Conservation (phyloP, 2,888 invertebrate genomes). For the Catocala fraxini region DNA sequence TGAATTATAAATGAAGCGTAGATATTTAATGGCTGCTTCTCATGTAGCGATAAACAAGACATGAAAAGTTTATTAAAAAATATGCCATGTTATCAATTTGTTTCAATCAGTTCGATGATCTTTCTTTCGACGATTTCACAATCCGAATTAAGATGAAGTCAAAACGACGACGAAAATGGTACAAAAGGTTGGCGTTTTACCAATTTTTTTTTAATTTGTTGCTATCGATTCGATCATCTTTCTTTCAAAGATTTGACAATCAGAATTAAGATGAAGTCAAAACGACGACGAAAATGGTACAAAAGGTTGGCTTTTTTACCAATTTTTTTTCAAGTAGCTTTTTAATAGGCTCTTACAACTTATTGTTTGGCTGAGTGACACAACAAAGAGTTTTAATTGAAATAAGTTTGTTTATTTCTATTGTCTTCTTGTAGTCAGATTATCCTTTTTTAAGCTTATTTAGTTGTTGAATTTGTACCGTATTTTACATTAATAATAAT, state of each 20-base stretch:
- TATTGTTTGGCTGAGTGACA: constrained; percentile 15
- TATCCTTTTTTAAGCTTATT: constrained; percentile 36
- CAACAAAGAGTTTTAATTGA: constrained; percentile 32
- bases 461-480: constrained; percentile 35
- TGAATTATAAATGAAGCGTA: no score
- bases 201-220: no score
- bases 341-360: not conserved
- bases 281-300: not conserved
- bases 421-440: constrained; percentile 41
- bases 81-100: constrained; percentile 20
- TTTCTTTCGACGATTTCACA: constrained; percentile 25
- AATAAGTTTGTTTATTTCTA: constrained; percentile 47
- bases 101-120: constrained; percentile 8
- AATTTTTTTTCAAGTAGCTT: no score
- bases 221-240: constrained; percentile 1
- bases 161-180: not conserved
- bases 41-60: not conserved
- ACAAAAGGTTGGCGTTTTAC: not conserved
- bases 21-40: not conserved
- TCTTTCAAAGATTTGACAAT: constrained; percentile 26
- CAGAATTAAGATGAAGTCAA: constrained; percentile 18
- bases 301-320: not conserved
- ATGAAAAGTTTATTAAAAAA: constrained; percentile 11
- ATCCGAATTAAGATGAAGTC: constrained; percentile 18
- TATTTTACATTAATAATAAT: constrained; percentile 30